Base-by-base conservation (phyloP, 2,888 invertebrate genomes). In the Macrostomum cliftonense region DNA sequence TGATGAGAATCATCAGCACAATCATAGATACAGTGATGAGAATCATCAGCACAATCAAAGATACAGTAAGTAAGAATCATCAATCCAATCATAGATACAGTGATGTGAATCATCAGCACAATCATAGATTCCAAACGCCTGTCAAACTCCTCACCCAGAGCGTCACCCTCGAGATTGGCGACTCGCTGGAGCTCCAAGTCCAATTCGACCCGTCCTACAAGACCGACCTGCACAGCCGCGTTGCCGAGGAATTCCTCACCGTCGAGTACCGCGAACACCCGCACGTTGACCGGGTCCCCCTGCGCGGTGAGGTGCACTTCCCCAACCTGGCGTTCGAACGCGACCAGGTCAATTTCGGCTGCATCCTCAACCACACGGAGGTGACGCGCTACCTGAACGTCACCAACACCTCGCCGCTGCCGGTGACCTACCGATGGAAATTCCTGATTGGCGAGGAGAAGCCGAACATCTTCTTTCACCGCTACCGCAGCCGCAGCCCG, bases 251-350 rank as follows among this genome's bases (percentile, higher is more conserved):
- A 45, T 55, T 61, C 4, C 56, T 70, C 12, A 59, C 61, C 16
- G 56, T 70, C 17, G 57, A 62, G 7, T 69, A 68, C 58, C 57
- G 58, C 49, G 66, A 70, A 54, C 68, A 70, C 54, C 68, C 68
- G 19, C 67, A 68, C 49, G 54, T 64, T 51, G 79, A 80, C 59
- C 72, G 71, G 52, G 72, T 82, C 44, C 74, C 74, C 54, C 62
- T 82, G 42, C 68, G 67, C 43, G 81, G 78, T 37, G 76, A 74
- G 63, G 75, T 81, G 1, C 77, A 79, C 66, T 81, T 77, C 61
- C 81, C 82, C 1, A 79, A 80, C 59, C 63, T 82, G 45, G 70
- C 71, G 39, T 68, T 80, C 47, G 62, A 73, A 52, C 74, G 78
- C 40, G 71, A 71, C 13, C 64, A 67, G 52, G 64, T 80, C 2